Conservation (phyloP, 2,113 vertebrate species). For the Aplodontia rufa region DNA sequence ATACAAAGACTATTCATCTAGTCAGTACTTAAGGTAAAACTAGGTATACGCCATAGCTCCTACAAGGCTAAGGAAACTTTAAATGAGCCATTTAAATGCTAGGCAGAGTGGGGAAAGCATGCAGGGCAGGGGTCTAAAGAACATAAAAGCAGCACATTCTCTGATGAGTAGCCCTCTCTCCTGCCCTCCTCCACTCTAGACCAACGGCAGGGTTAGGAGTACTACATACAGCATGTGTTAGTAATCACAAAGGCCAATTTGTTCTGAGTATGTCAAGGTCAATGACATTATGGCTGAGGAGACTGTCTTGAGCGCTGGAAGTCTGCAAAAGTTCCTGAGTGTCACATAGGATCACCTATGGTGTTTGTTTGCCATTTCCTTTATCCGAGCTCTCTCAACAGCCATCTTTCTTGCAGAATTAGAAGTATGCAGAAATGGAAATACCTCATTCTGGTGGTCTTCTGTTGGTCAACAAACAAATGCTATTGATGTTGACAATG, state of each 20-base stretch:
- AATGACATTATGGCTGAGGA: constrained; percentile 67
- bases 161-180: constrained; percentile 17
- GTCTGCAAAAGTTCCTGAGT: constrained; percentile 62
- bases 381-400: neutral
- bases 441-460: constrained; percentile 48
- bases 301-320: neutral
- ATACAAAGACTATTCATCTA: neutral
- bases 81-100: neutral
- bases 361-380: constrained; percentile 12
- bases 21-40: neutral
- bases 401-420: constrained; percentile 21
- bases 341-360: constrained; percentile 40
- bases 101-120: neutral
- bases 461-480: constrained; percentile 65
- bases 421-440: constrained; percentile 40
- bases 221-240: constrained; percentile 58
- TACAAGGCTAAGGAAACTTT: neutral
- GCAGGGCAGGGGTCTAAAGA: neutral
- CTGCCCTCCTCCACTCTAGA: neutral
- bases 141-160: constrained; percentile 46
- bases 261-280: constrained; percentile 77
- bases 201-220: constrained; percentile 17
- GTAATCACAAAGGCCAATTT: constrained; percentile 76
- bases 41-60: neutral
- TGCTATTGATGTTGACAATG: constrained; percentile 59